These are phyloP conservation scores for Acromyrmex charruanus DNA, from an alignment of 1,140 invertebrate genomes.

Conservation along the genomic window DNA sequence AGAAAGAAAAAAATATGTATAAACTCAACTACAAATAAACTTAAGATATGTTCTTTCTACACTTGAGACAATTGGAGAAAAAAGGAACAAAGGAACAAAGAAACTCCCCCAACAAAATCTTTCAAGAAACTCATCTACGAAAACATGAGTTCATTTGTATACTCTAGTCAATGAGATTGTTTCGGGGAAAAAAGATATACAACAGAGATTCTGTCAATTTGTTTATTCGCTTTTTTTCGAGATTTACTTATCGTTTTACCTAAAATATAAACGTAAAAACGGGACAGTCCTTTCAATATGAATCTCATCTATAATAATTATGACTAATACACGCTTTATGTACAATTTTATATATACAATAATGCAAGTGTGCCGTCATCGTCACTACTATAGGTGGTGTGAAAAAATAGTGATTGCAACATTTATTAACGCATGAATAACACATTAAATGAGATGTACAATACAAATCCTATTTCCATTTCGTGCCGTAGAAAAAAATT, in stretches of 20 bases:
- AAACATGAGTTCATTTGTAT: background rate
- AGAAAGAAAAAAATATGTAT: background rate
- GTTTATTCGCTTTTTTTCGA: conserved; percentile 66
- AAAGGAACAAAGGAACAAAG: background rate
- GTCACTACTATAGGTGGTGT: conserved; percentile 50
- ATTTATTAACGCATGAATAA: conserved; percentile 30
- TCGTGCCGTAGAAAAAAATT: background rate
- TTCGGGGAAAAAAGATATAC: background rate
- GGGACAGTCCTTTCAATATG: conserved; percentile 73
- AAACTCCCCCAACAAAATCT: background rate
- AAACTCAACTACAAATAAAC: background rate
- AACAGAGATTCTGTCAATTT: conserved; percentile 47
- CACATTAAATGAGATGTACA: conserved; percentile 26
- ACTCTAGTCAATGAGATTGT: background rate
- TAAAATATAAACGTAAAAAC: conserved; percentile 80
- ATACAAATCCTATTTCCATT: conserved; percentile 31
- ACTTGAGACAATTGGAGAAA: background rate
- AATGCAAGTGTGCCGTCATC: conserved; percentile 47
- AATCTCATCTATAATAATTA: conserved; percentile 70
- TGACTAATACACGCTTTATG: conserved; percentile 65
- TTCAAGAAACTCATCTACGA: background rate
- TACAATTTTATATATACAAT: conserved; percentile 71
- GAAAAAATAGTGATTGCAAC: conserved; percentile 52
- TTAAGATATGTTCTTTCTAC: background rate
- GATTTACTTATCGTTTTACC: conserved; percentile 66